These are phyloP conservation scores for Archilochus colubris DNA, from an alignment of 2,113 vertebrate genomes.

Conservation along the genomic window DNA sequence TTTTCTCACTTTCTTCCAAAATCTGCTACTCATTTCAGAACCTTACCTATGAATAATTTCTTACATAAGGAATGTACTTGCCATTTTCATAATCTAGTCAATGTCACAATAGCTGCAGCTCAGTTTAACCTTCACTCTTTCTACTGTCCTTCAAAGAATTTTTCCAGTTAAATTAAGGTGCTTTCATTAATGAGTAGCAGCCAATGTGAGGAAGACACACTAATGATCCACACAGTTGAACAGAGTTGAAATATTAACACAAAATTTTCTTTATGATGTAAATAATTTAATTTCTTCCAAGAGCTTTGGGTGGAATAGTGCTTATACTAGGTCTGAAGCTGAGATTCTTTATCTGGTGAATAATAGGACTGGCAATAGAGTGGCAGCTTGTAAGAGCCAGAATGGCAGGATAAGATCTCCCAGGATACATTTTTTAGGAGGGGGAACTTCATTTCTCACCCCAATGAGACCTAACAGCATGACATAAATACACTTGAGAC, in stretches of 20 bases:
- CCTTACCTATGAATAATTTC: not conserved
- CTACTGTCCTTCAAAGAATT: not conserved
- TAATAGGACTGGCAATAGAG: not conserved
- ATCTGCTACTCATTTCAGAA: not conserved
- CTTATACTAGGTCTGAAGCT: not conserved
- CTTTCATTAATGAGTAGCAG: not conserved
- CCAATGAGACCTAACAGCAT: not conserved
- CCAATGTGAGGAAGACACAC: not conserved
- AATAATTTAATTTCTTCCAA: not conserved
- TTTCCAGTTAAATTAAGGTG: not conserved
- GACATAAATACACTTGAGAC: not conserved
- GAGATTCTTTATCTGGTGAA: not conserved
- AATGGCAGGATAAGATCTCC: not conserved
- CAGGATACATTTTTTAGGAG: not conserved
- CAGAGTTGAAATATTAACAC: not conserved
- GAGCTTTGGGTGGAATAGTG: not conserved
- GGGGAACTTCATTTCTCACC: not conserved
- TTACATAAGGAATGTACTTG: not conserved
- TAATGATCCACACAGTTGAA: not conserved
- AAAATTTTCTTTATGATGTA: not conserved
- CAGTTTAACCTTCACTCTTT: not conserved
- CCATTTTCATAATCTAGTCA: not conserved
- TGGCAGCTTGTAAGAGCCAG: not conserved
- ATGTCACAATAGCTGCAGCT: not conserved
- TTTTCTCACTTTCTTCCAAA: not conserved